Percentiles rank a stretch among this genome's conserved stretches.
Conservation (phyloP, 2,888 invertebrate species). For the Aricia artaxerxes region DNA sequence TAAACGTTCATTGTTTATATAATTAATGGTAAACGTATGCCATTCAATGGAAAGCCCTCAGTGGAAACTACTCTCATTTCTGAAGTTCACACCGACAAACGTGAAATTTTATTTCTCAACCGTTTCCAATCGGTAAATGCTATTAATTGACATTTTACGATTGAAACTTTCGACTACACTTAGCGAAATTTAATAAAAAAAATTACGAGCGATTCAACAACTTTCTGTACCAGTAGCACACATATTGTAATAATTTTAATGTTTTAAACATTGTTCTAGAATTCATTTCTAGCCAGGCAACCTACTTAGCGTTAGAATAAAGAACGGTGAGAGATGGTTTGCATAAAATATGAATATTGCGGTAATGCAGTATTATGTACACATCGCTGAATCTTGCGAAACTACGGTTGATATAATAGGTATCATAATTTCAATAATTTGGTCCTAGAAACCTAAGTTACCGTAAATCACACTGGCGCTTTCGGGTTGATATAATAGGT, state of each 20-base stretch:
- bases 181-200: background rate
- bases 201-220: background rate
- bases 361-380: slow-evolving; percentile 6
- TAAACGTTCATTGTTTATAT: background rate
- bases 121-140: slow-evolving; percentile 32
- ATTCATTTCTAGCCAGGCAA: slow-evolving; percentile 7
- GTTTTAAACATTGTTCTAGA: slow-evolving; percentile 1
- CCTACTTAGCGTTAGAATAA: background rate
- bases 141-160: slow-evolving; percentile 31
- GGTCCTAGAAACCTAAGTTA: background rate
- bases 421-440: slow-evolving; percentile 15
- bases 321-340: slow-evolving; percentile 15
- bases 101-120: slow-evolving; percentile 29
- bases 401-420: background rate
- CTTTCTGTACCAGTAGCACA: background rate
- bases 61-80: background rate
- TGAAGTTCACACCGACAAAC: slow-evolving; percentile 2
- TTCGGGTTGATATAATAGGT: slow-evolving; percentile 11
- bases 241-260: background rate
- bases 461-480: background rate
- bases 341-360: slow-evolving; percentile 17
- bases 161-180: slow-evolving; percentile 24
- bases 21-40: background rate
- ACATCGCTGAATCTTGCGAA: slow-evolving; percentile 14
- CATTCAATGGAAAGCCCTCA: background rate